These are phyloP conservation scores for Lepidocolaptes lacrymiger DNA, from an alignment of 2,797 vertebrate species.

Conservation along the genomic window DNA sequence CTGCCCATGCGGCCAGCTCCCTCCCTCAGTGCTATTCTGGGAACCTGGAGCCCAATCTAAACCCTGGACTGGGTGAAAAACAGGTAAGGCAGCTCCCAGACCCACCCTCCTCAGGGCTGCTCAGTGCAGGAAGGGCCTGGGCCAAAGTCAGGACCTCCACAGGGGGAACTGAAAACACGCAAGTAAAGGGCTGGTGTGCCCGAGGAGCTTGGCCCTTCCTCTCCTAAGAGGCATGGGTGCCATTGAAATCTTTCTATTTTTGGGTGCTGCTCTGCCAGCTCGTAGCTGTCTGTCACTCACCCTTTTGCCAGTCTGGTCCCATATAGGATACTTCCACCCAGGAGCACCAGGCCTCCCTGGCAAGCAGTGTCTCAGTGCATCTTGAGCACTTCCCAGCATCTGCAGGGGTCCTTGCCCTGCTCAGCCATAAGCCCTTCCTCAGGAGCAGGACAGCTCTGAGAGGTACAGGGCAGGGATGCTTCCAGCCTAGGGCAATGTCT, in stretches of 20 bases:
- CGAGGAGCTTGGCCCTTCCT: background rate
- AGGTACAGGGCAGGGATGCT: background rate
- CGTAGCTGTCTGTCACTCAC: background rate
- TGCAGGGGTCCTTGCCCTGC: background rate
- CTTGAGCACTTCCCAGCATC: background rate
- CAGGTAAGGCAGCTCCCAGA: background rate
- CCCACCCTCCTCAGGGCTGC: background rate
- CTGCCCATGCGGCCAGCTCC: background rate
- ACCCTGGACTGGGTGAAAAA: background rate
- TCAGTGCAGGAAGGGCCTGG: background rate
- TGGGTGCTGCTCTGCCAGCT: background rate
- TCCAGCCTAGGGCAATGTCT: background rate
- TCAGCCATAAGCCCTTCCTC: background rate
- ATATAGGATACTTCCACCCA: background rate
- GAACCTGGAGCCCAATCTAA: slow-evolving; percentile 16
- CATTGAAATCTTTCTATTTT: background rate
- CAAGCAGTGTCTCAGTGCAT: background rate
- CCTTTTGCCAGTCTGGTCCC: background rate
- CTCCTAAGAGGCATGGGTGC: background rate
- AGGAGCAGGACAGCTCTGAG: background rate
- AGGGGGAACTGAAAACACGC: background rate
- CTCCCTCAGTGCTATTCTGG: slow-evolving; percentile 64
- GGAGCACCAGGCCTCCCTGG: background rate
- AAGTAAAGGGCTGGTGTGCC: background rate
- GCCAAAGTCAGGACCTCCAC: background rate